Conservation (phyloP, 2,113 vertebrate species). For the Trichomycterus rosablanca region DNA sequence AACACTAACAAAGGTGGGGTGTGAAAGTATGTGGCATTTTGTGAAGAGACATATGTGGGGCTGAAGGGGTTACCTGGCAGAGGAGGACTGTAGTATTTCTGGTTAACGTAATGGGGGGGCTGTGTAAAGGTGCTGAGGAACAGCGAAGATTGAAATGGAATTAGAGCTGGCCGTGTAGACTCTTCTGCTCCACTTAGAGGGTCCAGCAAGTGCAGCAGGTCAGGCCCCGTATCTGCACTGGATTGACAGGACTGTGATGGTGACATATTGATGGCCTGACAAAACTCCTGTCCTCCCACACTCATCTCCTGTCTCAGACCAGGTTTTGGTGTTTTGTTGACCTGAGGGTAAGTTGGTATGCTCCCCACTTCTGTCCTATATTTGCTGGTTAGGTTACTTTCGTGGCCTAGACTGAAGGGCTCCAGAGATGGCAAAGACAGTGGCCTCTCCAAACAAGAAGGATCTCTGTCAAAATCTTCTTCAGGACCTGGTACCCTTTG, state of each 20-base stretch:
- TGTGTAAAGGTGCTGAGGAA: slow-evolving; percentile 81
- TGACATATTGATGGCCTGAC: slow-evolving; percentile 58
- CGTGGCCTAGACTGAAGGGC: slow-evolving; percentile 53
- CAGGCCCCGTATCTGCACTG: slow-evolving; percentile 54
- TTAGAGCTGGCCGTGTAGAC: slow-evolving; percentile 57
- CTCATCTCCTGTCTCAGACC: slow-evolving; percentile 65
- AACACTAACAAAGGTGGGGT: slow-evolving; percentile 66
- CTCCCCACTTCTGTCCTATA: slow-evolving; percentile 58
- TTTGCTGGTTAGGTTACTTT: slow-evolving; percentile 33
- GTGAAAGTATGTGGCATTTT: slow-evolving; percentile 62
- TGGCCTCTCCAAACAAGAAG: slow-evolving; percentile 61
- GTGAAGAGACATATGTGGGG: slow-evolving; percentile 60
- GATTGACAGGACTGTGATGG: slow-evolving; percentile 52
- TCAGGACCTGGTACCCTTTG: slow-evolving; percentile 69
- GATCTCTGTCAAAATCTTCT: slow-evolving; percentile 63
- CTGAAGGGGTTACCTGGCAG: slow-evolving; percentile 73
- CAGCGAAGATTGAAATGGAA: slow-evolving; percentile 57
- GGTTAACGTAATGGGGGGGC: slow-evolving; percentile 57
- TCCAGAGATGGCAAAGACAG: slow-evolving; percentile 52
- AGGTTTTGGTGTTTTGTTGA: slow-evolving; percentile 84
- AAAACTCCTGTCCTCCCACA: slow-evolving; percentile 61
- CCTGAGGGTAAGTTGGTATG: slow-evolving; percentile 89
- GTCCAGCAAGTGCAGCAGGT: slow-evolving; percentile 85
- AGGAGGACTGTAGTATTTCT: slow-evolving; percentile 67
- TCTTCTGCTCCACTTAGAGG: slow-evolving; percentile 60